Percentiles rank a stretch among this genome's conserved stretches.
Conservation (phyloP, 2,113 vertebrate genomes). For the Tenrec ecaudatus region DNA sequence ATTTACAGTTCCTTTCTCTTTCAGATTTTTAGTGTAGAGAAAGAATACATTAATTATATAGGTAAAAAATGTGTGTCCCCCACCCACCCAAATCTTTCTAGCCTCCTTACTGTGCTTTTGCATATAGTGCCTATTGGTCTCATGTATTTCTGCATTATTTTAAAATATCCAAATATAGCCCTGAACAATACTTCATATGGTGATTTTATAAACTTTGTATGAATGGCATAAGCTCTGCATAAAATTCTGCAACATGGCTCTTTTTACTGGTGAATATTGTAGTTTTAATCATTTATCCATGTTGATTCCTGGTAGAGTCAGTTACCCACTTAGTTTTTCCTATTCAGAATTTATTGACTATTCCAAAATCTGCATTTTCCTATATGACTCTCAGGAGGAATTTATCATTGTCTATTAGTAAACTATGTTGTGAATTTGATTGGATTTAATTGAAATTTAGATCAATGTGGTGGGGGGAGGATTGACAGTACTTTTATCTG, state of each 20-base stretch:
- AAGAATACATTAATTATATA: not conserved
- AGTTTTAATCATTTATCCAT: not conserved
- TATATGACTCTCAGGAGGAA: conserved; percentile 40
- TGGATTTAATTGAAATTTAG: conserved; percentile 20
- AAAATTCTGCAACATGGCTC: not conserved
- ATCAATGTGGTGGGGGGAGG: not conserved
- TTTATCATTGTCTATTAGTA: not conserved
- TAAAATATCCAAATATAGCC: not conserved
- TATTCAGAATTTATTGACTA: conserved; percentile 22
- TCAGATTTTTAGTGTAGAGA: not conserved
- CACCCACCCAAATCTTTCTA: not conserved
- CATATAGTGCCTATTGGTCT: not conserved
- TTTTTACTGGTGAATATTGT: not conserved
- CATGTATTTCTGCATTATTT: not conserved
- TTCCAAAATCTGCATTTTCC: not conserved
- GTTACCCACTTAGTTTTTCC: not conserved
- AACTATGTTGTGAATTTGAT: not conserved
- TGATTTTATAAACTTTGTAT: not conserved
- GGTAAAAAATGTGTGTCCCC: not conserved
- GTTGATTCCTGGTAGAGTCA: not conserved
- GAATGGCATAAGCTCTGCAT: not conserved
- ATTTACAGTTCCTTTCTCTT: not conserved
- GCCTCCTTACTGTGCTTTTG: not conserved
- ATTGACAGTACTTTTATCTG: not conserved
- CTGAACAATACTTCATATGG: not conserved